These are phyloP conservation scores for Stenodera caucasica DNA, from an alignment of 2,888 invertebrate species.

Conservation along the genomic window DNA sequence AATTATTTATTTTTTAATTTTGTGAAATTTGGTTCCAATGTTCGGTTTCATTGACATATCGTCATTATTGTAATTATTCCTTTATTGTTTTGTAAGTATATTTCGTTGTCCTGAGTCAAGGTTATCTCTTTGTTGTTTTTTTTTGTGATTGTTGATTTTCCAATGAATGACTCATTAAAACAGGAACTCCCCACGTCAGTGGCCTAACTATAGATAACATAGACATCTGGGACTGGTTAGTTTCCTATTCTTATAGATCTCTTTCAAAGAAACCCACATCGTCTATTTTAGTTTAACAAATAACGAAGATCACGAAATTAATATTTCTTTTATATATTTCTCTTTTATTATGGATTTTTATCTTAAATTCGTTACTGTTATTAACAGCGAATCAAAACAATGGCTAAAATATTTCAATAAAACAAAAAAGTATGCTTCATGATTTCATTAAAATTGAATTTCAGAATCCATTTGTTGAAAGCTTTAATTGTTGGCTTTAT, in stretches of 20 bases:
- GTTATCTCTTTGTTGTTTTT: neutral
- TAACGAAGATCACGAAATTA: too few species aligned
- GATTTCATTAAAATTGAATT: constrained; percentile 1
- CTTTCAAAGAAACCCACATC: too few species aligned
- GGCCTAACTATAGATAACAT: neutral
- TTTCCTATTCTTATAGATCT: neutral
- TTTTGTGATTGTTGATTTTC: neutral
- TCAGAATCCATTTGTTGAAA: neutral
- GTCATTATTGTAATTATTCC: too few species aligned
- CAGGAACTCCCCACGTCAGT: constrained; percentile 13
- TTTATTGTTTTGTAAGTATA: too few species aligned
- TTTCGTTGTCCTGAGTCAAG: neutral
- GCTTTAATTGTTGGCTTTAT: neutral
- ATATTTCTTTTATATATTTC: too few species aligned
- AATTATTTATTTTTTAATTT: too few species aligned
- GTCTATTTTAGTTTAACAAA: too few species aligned
- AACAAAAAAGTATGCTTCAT: constrained; percentile 1
- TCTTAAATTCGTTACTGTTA: neutral
- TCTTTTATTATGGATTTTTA: too few species aligned
- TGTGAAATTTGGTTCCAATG: too few species aligned
- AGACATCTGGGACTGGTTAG: neutral
- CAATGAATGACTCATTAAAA: constrained; percentile 6
- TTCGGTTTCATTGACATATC: neutral
- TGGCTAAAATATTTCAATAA: neutral
- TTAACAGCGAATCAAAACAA: neutral